Evolutionary conservation across 2,113 vertebrate genomes (phyloP), one percentile per base, ranked within the genome.

Genomic region (Embiotoca jacksoni): DNA sequence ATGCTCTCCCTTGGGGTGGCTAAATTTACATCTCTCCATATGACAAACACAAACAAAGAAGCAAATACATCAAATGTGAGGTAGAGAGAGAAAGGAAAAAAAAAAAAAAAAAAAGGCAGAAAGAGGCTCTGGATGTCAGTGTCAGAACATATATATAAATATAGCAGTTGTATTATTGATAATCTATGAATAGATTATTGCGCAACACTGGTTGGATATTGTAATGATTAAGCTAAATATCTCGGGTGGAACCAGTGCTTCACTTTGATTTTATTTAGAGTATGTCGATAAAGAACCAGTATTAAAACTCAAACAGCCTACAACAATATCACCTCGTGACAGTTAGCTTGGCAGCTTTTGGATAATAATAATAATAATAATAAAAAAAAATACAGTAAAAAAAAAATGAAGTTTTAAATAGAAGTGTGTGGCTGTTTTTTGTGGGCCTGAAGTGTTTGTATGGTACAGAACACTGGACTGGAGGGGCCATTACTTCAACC

Each of bases 11-110:
- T 87, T 87, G 90, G 90, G 90, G 90, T 86, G 88, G 85, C 88
- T 91, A 91, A 90, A 92, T 94, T 91, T 92, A 91, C 91, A 92
- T 93, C 87, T 91, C 88, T 91, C 84, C 91, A 83, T 90, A 92
- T 88, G 89, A 94, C 89, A 93, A 91, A 93, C 86, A 92, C 90
- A 90, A 89, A 92, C 87, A 93, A 88, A 90, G 86, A 86, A 87
- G 85, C 78, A 94, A 93, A 90, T 90, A 91, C 85, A 92, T 90
- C 88, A 90, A 87, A 90, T 72, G 82, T 72, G 72, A 83, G 79
- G 49, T 58, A 54, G 67, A 63, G 64, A 69, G 75, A 71, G 54
- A 47, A 62, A 62, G 37, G 53, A 67, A 23, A 23, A 62, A 62
- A 35, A 55, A 67, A 35, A 55, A 67, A 62, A 56, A 67, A 65